phyloP scores from a whole-genome alignment of 2,888 invertebrate species.

The Diogma glabrata region DNA sequence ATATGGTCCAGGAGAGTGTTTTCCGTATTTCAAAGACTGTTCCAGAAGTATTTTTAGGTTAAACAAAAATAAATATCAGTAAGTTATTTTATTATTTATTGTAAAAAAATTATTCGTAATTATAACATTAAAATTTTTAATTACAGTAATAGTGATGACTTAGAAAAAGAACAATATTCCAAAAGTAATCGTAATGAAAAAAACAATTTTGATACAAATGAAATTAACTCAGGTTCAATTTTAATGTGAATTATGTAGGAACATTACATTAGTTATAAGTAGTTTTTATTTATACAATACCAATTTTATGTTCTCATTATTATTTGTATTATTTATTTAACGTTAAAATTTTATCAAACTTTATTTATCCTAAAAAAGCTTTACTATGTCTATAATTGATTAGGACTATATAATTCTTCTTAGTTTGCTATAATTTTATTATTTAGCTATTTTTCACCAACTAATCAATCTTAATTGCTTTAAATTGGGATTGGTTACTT shows the following conservation, averaged over 20 bases:
- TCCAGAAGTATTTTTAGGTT: slow-evolving; percentile 62
- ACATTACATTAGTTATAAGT: no score
- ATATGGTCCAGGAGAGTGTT: slow-evolving; percentile 59
- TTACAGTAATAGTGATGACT: slow-evolving; percentile 2
- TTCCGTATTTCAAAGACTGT: slow-evolving; percentile 72
- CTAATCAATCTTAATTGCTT: slow-evolving; percentile 5
- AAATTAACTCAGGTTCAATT: slow-evolving; percentile 2
- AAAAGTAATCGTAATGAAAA: neutral
- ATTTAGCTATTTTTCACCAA: neutral
- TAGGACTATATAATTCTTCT: no score
- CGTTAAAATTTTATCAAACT: neutral
- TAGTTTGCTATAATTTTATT: no score
- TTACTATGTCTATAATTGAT: no score
- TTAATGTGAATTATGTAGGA: neutral
- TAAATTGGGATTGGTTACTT: slow-evolving; percentile 6
- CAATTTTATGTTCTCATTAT: neutral
- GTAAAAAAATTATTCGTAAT: neutral
- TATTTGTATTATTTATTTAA: neutral
- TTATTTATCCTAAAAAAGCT: slow-evolving; percentile 4
- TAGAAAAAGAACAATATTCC: slow-evolving; percentile 4
- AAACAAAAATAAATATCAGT: slow-evolving; percentile 29
- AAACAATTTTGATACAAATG: slow-evolving; percentile 5
- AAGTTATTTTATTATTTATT: no score
- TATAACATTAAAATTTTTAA: neutral
- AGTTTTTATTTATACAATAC: no score